These are phyloP conservation scores for Lasiommata megera DNA, from an alignment of 2,888 invertebrate species.

Conservation along the genomic window DNA sequence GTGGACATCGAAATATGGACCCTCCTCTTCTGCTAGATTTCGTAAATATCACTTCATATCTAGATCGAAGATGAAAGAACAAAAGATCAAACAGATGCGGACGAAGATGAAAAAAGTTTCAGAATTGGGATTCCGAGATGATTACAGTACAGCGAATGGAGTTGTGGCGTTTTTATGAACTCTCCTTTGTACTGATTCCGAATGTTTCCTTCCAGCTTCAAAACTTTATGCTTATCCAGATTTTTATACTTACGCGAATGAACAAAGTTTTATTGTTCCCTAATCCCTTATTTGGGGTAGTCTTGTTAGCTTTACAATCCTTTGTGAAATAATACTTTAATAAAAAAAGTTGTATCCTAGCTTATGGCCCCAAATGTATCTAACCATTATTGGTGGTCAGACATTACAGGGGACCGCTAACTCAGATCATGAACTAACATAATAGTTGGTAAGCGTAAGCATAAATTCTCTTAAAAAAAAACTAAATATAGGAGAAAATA, in stretches of 20 bases:
- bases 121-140: slow-evolving; percentile 71
- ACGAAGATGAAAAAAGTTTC: slow-evolving; percentile 79
- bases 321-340: slow-evolving; percentile 35
- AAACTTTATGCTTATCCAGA: slow-evolving; percentile 57
- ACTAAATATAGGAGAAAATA: no score
- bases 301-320: slow-evolving; percentile 41
- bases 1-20: no score
- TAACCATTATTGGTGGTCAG: no score
- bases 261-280: slow-evolving; percentile 61
- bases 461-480: no score
- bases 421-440: no score
- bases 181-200: slow-evolving; percentile 69
- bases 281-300: slow-evolving; percentile 45
- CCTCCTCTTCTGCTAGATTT: no score
- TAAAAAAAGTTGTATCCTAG: no score
- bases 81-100: slow-evolving; percentile 70
- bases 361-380: no score
- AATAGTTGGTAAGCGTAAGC: no score
- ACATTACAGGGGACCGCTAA: no score
- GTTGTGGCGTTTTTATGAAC: slow-evolving; percentile 74
- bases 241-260: slow-evolving; percentile 47
- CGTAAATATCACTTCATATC: slow-evolving; percentile 43
- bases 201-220: slow-evolving; percentile 65
- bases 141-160: slow-evolving; percentile 77
- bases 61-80: slow-evolving; percentile 50